Evolutionary conservation across 2,888 invertebrate genomes (phyloP).

Genomic region (Thera britannica): DNA sequence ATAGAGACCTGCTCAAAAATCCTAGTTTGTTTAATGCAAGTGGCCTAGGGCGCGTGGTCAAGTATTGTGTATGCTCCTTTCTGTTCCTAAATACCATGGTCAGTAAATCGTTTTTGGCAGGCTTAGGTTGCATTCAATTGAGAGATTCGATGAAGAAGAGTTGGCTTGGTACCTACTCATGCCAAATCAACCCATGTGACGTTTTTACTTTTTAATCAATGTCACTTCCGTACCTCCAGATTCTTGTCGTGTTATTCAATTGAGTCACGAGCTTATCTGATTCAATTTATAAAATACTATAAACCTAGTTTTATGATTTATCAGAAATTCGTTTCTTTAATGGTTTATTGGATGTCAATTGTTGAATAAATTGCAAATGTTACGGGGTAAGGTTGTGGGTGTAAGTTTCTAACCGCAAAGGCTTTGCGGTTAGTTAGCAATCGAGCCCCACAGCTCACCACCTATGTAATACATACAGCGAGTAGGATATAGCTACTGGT

Average conservation of each 20-base stretch:
- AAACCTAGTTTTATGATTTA: not conserved
- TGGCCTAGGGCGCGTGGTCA: too few relatives aligned
- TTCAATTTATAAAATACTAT: not conserved
- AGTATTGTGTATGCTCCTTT: too few relatives aligned
- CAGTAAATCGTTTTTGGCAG: too few relatives aligned
- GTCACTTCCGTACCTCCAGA: conserved; percentile 8
- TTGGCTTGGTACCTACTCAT: too few relatives aligned
- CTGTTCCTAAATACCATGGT: too few relatives aligned
- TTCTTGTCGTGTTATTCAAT: not conserved
- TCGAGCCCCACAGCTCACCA: conserved; percentile 25
- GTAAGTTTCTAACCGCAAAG: conserved; percentile 38
- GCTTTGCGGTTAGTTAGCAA: conserved; percentile 39
- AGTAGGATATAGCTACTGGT: conserved; percentile 11
- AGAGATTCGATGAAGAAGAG: too few relatives aligned
- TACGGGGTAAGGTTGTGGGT: conserved; percentile 13
- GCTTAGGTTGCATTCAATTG: too few relatives aligned
- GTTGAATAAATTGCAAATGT: conserved; percentile 12
- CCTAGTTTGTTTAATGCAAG: too few relatives aligned
- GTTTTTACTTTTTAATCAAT: not conserved
- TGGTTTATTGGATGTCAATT: not conserved
- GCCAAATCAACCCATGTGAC: too few relatives aligned
- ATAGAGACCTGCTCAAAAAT: too few relatives aligned
- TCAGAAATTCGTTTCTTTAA: not conserved
- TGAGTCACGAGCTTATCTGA: conserved; percentile 10
- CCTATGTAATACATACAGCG: not conserved